Conservation (phyloP, 2,113 vertebrate species). For the Arothron firmamentum region DNA sequence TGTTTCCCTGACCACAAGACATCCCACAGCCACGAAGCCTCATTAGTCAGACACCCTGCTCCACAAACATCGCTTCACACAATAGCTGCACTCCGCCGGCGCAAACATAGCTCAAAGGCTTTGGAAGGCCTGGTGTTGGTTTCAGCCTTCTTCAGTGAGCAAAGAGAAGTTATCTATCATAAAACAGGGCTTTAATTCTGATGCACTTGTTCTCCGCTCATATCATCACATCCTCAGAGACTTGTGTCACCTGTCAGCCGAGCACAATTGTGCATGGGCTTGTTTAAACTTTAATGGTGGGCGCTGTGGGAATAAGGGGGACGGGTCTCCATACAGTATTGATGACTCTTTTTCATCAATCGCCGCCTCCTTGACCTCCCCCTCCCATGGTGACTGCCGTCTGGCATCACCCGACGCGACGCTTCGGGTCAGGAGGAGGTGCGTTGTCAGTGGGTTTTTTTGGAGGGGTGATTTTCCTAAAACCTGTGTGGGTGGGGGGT, state of each 20-base stretch:
- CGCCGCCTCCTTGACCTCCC: conserved; percentile 34
- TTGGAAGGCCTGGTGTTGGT: conserved; percentile 18
- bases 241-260: conserved; percentile 61
- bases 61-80: conserved; percentile 50
- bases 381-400: conserved; percentile 46
- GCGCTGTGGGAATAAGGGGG: conserved; percentile 50
- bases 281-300: conserved; percentile 73
- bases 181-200: no score
- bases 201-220: conserved; percentile 28
- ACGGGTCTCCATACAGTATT: conserved; percentile 68
- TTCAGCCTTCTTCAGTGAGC: background rate
- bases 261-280: conserved; percentile 62
- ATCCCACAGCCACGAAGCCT: conserved; percentile 71
- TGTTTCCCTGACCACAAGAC: conserved; percentile 65
- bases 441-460: conserved; percentile 22
- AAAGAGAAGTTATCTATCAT: background rate
- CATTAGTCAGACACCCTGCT: conserved; percentile 75
- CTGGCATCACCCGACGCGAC: conserved; percentile 41
- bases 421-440: conserved; percentile 18
- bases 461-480: conserved; percentile 32
- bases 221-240: conserved; percentile 48
- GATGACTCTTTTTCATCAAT: conserved; percentile 66
- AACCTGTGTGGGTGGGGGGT: conserved; percentile 10
- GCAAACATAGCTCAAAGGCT: conserved; percentile 3
- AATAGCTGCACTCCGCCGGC: conserved; percentile 10